Percentiles rank a stretch among this genome's conserved stretches.
Conservation (phyloP, 2,113 vertebrate species). For the Spermophilus dauricus region DNA sequence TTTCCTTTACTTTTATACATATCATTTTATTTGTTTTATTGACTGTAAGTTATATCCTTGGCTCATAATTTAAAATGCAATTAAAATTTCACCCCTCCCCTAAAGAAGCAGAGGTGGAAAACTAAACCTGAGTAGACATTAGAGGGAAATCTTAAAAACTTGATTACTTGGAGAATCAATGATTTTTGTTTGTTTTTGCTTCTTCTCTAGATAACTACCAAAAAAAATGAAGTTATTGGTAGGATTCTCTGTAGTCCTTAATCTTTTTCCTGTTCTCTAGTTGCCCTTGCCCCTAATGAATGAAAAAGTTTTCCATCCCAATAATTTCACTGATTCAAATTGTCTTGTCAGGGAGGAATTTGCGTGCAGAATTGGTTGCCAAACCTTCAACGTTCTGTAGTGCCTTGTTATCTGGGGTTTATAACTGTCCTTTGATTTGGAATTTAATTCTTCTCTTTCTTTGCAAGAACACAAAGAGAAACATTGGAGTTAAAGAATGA, state of each 20-base stretch:
- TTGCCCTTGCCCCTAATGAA: background rate
- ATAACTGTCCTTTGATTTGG: background rate
- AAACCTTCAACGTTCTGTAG: background rate
- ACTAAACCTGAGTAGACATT: conserved; percentile 45
- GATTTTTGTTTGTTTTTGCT: conserved; percentile 28
- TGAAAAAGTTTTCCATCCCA: conserved; percentile 29
- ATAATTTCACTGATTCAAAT: background rate
- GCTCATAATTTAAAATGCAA: conserved; percentile 53
- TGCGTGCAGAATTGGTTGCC: background rate
- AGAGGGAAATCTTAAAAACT: conserved; percentile 26
- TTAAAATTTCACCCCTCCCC: background rate
- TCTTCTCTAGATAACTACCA: conserved; percentile 48
- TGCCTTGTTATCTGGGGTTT: background rate
- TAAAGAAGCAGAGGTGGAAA: background rate
- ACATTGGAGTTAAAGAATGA: background rate
- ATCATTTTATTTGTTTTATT: conserved; percentile 26
- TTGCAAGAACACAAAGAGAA: background rate
- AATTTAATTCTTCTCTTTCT: conserved; percentile 25
- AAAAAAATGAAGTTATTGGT: conserved; percentile 55
- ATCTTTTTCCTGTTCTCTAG: background rate
- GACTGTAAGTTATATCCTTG: background rate
- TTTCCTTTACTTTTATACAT: background rate
- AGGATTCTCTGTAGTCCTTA: background rate
- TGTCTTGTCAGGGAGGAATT: background rate
- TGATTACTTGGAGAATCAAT: conserved; percentile 23